Percentiles rank a stretch among this genome's conserved stretches.
phyloP scores from a whole-genome alignment of 2,888 invertebrate genomes.

The Diplazon laetatorius region DNA sequence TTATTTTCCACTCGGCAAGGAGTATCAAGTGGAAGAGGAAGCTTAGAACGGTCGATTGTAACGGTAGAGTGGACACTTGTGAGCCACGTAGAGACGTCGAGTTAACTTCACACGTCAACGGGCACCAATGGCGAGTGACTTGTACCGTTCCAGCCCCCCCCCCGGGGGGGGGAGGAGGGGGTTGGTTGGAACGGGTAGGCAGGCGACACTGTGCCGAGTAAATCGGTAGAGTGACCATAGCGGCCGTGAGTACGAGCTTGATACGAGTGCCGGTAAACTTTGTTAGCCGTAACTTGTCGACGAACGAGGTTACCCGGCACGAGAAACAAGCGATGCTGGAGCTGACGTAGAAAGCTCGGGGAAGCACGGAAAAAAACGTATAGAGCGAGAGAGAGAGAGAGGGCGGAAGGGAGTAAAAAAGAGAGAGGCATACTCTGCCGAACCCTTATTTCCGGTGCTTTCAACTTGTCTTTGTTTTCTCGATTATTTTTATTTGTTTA shows the following conservation, averaged over 20 bases:
- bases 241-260: constrained; percentile 26
- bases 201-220: constrained; percentile 24
- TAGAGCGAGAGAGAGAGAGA: background rate
- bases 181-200: too few relatives aligned
- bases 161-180: too few relatives aligned
- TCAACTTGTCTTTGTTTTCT: too few relatives aligned
- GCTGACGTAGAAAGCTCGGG: background rate
- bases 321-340: constrained; percentile 34
- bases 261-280: constrained; percentile 49
- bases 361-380: too few relatives aligned
- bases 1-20: constrained; percentile 18
- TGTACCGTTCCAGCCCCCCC: background rate
- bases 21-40: constrained; percentile 26
- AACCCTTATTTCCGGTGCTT: background rate
- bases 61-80: constrained; percentile 28
- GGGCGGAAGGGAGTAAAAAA: background rate
- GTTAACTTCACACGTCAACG: constrained; percentile 42
- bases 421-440: background rate
- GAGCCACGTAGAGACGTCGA: constrained; percentile 34
- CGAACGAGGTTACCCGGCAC: constrained; percentile 46
- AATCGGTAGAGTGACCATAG: constrained; percentile 49
- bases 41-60: constrained; percentile 14
- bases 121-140: constrained; percentile 13
- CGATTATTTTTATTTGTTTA: constrained; percentile 5
- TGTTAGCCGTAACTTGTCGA: constrained; percentile 56